Base-by-base conservation (phyloP, 2,888 invertebrate species). In the Oeneis ivallda region DNA sequence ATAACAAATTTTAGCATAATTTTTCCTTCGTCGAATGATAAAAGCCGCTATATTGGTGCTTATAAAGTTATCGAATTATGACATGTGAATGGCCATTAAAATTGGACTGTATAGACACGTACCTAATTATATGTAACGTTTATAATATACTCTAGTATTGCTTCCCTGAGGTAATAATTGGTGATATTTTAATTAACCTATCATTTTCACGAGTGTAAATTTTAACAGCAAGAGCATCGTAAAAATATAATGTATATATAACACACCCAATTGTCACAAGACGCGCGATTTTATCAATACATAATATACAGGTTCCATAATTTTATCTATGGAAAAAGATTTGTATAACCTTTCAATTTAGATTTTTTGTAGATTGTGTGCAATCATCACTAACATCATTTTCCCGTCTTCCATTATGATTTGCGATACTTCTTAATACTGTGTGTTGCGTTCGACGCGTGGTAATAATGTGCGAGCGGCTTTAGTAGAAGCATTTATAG, bases 81-180 rank as follows among this genome's bases (percentile, higher is more conserved):
- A n/a, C n/a, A n/a, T n/a, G n/a, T 13, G 50, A 50, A 50, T 26
- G 50, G 50, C 10, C 50, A n/a, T n/a, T 9, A 49, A 13, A 1
- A 13, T 34, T 32, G 17, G 10, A 47, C 17, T 19, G 19, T 13
- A 50, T 50, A 45, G 47, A 50, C 6, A 50, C 19, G 19, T 7
- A 19, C 19, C 11, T 17, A 50, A 43, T 43, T 43, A n/a, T 8
- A 37, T 37, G 9, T 43, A 13, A 53, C 15, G 15, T 34, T 13
- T 53, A 34, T n/a, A n/a, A 26, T 43, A 58, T 15, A 32, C 0
- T 37, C 64, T 62, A 60, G 41, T 70, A 70, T 70, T 70, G 69
- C 69, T 70, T 70, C 60, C 11, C 45, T 50, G 69, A 70, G 69
- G 67, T 69, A 69, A 61, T 58, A 41, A 10, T 34, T 56, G 39